These are phyloP conservation scores for Oscheius myriophilus DNA, from an alignment of 2,888 invertebrate species.

Conservation along the genomic window DNA sequence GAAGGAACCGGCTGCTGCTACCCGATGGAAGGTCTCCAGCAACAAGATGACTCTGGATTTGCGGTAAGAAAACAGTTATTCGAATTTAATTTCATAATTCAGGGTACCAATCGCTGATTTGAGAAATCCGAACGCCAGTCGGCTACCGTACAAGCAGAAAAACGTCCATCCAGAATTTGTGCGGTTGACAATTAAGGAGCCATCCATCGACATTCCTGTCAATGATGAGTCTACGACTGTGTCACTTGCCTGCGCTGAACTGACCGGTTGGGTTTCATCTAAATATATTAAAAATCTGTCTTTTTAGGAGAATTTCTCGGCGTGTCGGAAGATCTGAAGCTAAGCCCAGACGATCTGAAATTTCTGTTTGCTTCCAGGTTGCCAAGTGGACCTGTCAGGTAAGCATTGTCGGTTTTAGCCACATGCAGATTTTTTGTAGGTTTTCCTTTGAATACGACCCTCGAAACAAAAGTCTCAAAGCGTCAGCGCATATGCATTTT, in stretches of 20 bases:
- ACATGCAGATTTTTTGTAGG: background rate
- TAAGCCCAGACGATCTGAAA: slow-evolving; percentile 29
- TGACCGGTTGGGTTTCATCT: slow-evolving; percentile 4
- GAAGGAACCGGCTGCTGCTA: slow-evolving; percentile 6
- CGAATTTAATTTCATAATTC: background rate
- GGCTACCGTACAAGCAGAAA: slow-evolving; percentile 43
- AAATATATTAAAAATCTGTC: too few relatives aligned
- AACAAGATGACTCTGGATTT: slow-evolving; percentile 40
- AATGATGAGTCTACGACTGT: slow-evolving; percentile 23
- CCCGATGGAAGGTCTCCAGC: slow-evolving; percentile 32
- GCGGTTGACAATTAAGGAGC: slow-evolving; percentile 48
- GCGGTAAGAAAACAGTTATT: slow-evolving; percentile 15
- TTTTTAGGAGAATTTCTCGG: slow-evolving; percentile 36
- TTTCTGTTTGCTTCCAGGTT: slow-evolving; percentile 33
- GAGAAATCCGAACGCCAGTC: slow-evolving; percentile 40
- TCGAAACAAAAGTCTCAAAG: slow-evolving; percentile 26
- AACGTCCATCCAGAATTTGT: slow-evolving; percentile 61
- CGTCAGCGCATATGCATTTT: background rate
- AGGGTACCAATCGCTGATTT: slow-evolving; percentile 59
- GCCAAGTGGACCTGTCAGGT: slow-evolving; percentile 22
- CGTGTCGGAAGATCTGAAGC: slow-evolving; percentile 24
- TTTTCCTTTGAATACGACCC: slow-evolving; percentile 23
- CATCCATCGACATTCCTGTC: slow-evolving; percentile 42
- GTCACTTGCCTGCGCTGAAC: slow-evolving; percentile 30
- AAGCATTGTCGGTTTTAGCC: background rate